Evolutionary conservation across 2,888 invertebrate genomes (phyloP).

Genomic region (Mycalesis mineus): DNA sequence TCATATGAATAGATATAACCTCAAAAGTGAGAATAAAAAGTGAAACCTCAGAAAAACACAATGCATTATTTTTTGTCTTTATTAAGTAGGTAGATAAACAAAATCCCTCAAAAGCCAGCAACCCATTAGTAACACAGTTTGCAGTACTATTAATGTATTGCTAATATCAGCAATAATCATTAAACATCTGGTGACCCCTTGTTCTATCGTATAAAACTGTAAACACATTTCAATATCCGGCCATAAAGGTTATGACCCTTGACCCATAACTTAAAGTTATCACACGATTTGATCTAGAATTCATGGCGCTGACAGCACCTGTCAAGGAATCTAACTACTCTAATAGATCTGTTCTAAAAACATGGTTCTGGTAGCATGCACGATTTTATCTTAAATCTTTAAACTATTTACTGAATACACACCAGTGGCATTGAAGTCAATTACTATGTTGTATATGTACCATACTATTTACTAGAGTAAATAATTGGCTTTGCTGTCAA

Average conservation of each 20-base stretch:
- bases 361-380: slow-evolving; percentile 3
- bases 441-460: not conserved
- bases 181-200: too few species aligned
- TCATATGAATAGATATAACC: too few species aligned
- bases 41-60: too few species aligned
- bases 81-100: too few species aligned
- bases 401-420: not conserved
- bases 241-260: slow-evolving; percentile 5
- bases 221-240: not conserved
- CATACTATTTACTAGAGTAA: not conserved
- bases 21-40: too few species aligned
- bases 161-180: too few species aligned
- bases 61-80: too few species aligned
- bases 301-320: not conserved
- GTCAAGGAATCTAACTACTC: not conserved
- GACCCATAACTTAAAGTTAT: not conserved
- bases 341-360: slow-evolving; percentile 1
- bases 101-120: too few species aligned
- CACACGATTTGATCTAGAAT: not conserved
- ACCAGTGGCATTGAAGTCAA: not conserved
- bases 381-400: slow-evolving; percentile 2
- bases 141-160: too few species aligned
- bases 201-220: not conserved
- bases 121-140: too few species aligned
- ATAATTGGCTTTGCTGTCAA: not conserved